Evolutionary conservation across 2,888 invertebrate species (phyloP), one percentile per base, ranked within the genome.

Genomic region (Cyaniris semiargus): DNA sequence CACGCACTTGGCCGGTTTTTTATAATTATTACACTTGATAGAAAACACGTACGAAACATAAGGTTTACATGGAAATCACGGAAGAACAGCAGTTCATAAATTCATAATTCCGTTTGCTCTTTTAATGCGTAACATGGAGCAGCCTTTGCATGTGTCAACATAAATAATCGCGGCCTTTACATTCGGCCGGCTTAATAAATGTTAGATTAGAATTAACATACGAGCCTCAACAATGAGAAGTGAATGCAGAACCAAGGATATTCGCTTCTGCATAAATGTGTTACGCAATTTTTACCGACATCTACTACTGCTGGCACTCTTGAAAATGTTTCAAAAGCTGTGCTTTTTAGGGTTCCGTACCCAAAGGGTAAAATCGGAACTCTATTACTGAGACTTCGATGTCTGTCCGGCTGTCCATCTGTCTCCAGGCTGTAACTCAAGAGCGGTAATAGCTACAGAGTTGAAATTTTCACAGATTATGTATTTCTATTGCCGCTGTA

Each of bases 131-230:
- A 23, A 74, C 44, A 44, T 1, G 21, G 44, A 8, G 72, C 44
- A 72, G 72, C 44, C 72, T 72, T 71, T 72, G 44, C n/a, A 72
- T 21, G 48, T 74, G 53, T 74, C 74, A 74, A 53, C 74, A 74
- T 74, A 23, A 74, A 74, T 74, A 74, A 74, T 74, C n/a, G 48
- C 48, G 48, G 18, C 74, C 23, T 72, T 44, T 48, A 15, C 44
- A 23, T 74, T 48, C 15, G 74, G 48, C 71, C 44, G 13, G 74
- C 27, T 53, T 53, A 48, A 44, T 48, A 74, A 74, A 53, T 74
- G 53, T 53, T 74, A 53, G 18, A 74, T 74, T 53, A 74, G 48
- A 53, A 53, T 72, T 53, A 27, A 48, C 23, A 23, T 72, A 48
- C 23, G 18, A 23, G 53, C 2, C 27, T 53, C 23, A 74, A 74